Evolutionary conservation across 2,888 invertebrate species (phyloP).

Genomic region (Drosophila emarginata): DNA sequence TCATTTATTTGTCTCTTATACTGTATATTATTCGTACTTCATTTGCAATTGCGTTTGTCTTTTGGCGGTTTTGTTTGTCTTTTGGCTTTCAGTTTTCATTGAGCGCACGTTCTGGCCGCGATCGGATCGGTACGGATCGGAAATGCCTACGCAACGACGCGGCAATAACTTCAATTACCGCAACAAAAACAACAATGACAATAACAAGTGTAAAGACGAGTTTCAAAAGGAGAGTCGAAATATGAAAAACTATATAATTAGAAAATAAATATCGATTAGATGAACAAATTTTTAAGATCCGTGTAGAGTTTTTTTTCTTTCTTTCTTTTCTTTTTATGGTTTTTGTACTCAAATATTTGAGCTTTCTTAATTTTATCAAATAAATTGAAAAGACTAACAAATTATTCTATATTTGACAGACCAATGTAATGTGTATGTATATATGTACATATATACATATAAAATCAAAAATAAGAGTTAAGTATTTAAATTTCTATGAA

Average conservation of each 20-base stretch:
- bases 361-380: neutral
- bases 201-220: neutral
- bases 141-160: constrained; percentile 53
- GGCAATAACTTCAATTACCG: constrained; percentile 12
- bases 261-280: neutral
- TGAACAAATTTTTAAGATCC: neutral
- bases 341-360: neutral
- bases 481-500: no score
- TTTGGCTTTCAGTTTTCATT: constrained; percentile 39
- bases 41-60: constrained; percentile 23
- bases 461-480: no score
- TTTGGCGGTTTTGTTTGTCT: constrained; percentile 20
- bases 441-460: no score
- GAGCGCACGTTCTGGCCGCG: constrained; percentile 29
- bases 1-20: constrained; percentile 31
- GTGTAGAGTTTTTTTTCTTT: neutral
- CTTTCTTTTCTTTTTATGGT: no score
- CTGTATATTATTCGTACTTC: neutral
- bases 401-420: neutral
- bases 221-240: neutral
- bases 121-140: constrained; percentile 46
- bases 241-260: constrained; percentile 1
- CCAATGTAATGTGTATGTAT: no score
- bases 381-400: neutral
- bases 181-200: constrained; percentile 1